Base-by-base conservation (phyloP, 2,113 vertebrate species). In the Rhombomys opimus region DNA sequence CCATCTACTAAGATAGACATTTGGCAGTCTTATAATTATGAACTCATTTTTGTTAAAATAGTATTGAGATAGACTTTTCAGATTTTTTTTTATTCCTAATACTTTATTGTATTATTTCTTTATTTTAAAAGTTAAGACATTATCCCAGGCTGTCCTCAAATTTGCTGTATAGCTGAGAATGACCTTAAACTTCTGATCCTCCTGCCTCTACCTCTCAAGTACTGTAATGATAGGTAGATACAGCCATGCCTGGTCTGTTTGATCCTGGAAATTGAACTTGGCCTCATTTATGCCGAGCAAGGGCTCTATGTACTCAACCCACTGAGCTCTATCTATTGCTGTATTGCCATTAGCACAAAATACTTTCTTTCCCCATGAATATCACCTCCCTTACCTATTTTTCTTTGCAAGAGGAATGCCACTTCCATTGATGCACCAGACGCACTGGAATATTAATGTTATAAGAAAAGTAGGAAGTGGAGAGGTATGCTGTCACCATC, bases 11-110 rank as follows among this genome's bases (percentile, higher is more conserved):
- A 50, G 72, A 88, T 70, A 32, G 3, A 52, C 59, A 27, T 90
- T 96, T 95, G 61, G 68, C 10, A 81, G 2, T 95, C 32, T 78
- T 92, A 73, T 5, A 27, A 32, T 87, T n/a, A 52, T 89, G 72
- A 90, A 76, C 91, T 90, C 9, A 87, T 22, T 87, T 95, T 75
- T 94, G 25, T 50, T 84, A 27, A 85, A 75, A 35, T 68, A 89
- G 41, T 72, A 22, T 65, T 41, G 17, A 46, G 41, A 38, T 35
- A 75, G 32, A 92, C n/a, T 70, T 81, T 87, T 86, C 30, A 73
- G 27, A 50, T 78, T 86, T 93, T 86, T 59, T 41, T 92, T 89
- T 4, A 82, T 67, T 87, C 38, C 59, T 90, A 81, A 82, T 18
- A 50, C 15, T 50, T 67, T 32, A 57, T 57, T 12, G 12, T 57